These are phyloP conservation scores for Galagoides demidoff DNA, from an alignment of 2,797 vertebrate genomes.

Conservation along the genomic window DNA sequence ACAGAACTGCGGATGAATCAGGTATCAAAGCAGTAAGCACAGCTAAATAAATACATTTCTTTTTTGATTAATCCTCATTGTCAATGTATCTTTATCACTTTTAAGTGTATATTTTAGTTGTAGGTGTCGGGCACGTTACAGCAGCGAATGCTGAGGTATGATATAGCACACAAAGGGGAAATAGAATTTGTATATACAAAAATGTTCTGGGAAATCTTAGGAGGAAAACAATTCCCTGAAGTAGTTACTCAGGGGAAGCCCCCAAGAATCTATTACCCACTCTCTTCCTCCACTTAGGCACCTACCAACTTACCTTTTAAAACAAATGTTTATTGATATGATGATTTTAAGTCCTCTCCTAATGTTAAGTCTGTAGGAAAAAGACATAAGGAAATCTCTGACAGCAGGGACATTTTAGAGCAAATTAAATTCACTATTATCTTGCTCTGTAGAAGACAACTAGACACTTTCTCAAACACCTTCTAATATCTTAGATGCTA, in stretches of 20 bases:
- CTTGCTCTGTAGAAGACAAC: neutral
- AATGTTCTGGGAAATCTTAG: neutral
- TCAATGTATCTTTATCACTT: neutral
- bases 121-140: neutral
- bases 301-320: neutral
- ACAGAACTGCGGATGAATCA: neutral
- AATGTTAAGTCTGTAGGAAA: neutral
- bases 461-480: neutral
- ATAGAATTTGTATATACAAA: neutral
- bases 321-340: neutral
- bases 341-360: neutral
- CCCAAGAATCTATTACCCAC: neutral
- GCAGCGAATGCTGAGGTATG: neutral
- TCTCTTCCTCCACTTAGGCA: fast-evolving
- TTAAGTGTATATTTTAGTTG: neutral
- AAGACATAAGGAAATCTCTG: neutral
- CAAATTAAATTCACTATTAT: neutral
- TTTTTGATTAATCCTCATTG: neutral
- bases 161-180: neutral
- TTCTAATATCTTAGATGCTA: neutral
- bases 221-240: neutral
- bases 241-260: neutral
- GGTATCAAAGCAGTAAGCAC: neutral
- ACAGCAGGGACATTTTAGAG: neutral
- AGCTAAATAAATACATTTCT: neutral